phyloP scores from a whole-genome alignment of 2,888 invertebrate species.

The Drosophila buzzatii region DNA sequence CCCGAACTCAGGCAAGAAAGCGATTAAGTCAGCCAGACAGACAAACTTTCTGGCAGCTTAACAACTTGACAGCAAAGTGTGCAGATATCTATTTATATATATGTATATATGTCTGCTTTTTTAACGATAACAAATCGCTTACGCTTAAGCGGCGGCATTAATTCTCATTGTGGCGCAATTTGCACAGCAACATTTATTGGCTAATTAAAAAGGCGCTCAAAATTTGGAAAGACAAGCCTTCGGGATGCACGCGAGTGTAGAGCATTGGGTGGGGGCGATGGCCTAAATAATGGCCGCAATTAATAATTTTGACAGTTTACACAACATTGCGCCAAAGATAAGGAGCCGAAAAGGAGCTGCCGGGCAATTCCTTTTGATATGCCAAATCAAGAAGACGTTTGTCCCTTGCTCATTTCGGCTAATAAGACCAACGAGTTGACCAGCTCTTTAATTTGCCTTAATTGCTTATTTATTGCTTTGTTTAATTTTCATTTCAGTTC shows the following conservation, averaged over 20 bases:
- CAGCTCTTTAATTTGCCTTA: conserved; percentile 32
- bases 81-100: conserved; percentile 16
- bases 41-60: conserved; percentile 62
- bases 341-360: conserved; percentile 19
- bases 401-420: conserved; percentile 37
- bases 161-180: conserved; percentile 70
- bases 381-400: conserved; percentile 6
- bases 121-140: conserved; percentile 81
- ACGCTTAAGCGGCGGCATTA: conserved; percentile 74
- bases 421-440: conserved; percentile 40
- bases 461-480: conserved; percentile 54
- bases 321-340: conserved; percentile 72
- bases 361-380: conserved; percentile 39
- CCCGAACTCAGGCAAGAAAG: conserved; percentile 70
- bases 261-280: conserved; percentile 16
- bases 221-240: conserved; percentile 12
- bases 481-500: conserved; percentile 21
- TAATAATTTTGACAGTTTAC: conserved; percentile 83
- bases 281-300: conserved; percentile 69
- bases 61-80: conserved; percentile 41
- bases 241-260: conserved; percentile 30
- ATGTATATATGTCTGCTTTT: conserved; percentile 21
- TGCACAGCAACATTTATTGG: conserved; percentile 75
- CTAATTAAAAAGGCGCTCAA: conserved; percentile 65
- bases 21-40: conserved; percentile 65